Evolutionary conservation across 2,113 vertebrate genomes (phyloP).

Genomic region (Sphyrna mokarran): DNA sequence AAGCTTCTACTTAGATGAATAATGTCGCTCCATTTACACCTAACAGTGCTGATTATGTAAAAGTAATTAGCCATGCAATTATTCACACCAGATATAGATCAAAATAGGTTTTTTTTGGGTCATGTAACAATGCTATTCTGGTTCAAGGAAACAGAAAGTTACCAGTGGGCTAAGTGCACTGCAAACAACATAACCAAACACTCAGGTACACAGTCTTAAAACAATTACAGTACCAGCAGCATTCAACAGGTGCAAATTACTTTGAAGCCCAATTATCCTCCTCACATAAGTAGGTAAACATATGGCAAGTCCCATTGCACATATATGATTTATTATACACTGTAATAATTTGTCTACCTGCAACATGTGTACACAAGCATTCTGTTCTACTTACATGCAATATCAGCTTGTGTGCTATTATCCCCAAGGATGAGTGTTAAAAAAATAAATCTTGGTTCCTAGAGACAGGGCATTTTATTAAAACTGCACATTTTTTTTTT

Average conservation of each 20-base stretch:
- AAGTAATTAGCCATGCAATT: background rate
- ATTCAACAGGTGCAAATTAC: background rate
- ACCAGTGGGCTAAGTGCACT: background rate
- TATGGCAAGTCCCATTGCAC: background rate
- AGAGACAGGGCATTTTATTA: background rate
- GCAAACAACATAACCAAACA: background rate
- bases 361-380: background rate
- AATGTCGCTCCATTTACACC: background rate
- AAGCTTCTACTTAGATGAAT: slow-evolving; percentile 7
- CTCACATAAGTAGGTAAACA: background rate
- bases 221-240: background rate
- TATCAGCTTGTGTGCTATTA: background rate
- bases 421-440: background rate
- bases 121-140: background rate
- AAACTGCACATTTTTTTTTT: background rate
- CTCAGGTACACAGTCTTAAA: background rate
- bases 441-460: background rate
- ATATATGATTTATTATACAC: background rate
- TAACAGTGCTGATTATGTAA: slow-evolving; percentile 1
- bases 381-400: background rate
- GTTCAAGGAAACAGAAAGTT: background rate
- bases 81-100: slow-evolving; percentile 32
- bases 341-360: background rate
- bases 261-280: background rate
- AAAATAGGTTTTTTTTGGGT: background rate